Base-by-base conservation (phyloP, 2,113 vertebrate genomes). In the Poecilia latipinna region DNA sequence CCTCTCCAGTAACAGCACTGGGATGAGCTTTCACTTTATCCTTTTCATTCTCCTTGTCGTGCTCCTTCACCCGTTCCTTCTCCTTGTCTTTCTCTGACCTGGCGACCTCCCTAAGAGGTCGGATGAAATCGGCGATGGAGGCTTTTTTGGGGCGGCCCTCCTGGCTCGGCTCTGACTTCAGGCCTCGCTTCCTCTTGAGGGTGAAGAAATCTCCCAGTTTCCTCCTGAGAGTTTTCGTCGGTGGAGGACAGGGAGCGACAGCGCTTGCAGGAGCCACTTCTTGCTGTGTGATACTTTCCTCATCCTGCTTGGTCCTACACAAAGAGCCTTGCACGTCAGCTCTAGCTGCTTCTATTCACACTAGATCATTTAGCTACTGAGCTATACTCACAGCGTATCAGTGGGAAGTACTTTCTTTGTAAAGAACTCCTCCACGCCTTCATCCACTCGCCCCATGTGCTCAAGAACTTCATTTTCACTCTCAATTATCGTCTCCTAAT, bases 401-500 rank as follows among this genome's bases (percentile, higher is more conserved):
- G 95, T 92, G 32, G 96, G 94, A 89, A 97, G 95, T 88, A 97
- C 89, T 91, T 94, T 96, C 90, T 97, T 97, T 74, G 95, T 95
- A 86, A 98, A 98, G 93, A 98, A 98, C 86, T 97, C 97, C 74
- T 97, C 97, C 84, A 98, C 94, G 31, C 97, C 97, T 89, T 97
- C 97, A 8, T 97, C 97, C 90, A 98, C 95, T 0, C 96, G 91
- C 60, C 96, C 94, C 84, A 95, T 96, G 89, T 94, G 94, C 86
- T 96, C 94, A 77, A 96, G 95, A 85, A 94, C 96, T 8, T 95
- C 95, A 91, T 96, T 96, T 88, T 97, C 96, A 0, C 91, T 96
- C 88, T 96, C 93, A 81, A 95, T 91, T 0, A 95, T 95, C 75
- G 95, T 95, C 61, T 96, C 96, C 96, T 96, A 33, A 80, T 82